Conservation (phyloP, 1,140 invertebrate genomes). For the Zaprionus capensis region DNA sequence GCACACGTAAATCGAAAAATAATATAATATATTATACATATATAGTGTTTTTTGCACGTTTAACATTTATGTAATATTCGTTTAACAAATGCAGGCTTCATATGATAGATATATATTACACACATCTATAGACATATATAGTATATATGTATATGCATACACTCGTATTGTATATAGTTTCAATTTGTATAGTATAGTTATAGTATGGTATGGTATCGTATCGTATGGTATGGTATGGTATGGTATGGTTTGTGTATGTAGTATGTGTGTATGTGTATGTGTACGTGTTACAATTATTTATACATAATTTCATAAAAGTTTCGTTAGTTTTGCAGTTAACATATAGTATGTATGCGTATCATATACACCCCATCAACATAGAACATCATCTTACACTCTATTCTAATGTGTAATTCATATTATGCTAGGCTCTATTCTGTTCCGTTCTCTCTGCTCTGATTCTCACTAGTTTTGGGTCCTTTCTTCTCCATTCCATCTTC, state of each 20-base stretch:
- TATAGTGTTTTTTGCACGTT: conserved; percentile 22
- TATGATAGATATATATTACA: conserved; percentile 39
- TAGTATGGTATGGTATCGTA: not conserved
- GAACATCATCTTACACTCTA: conserved; percentile 17
- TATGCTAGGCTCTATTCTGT: conserved; percentile 23
- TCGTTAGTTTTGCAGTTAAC: conserved; percentile 31
- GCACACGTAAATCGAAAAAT: conserved; percentile 33
- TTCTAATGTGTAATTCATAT: conserved; percentile 19
- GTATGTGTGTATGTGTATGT: conserved; percentile 9
- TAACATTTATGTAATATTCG: conserved; percentile 44
- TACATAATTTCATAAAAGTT: conserved; percentile 34
- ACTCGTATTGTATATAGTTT: conserved; percentile 6
- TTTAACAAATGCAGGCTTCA: conserved; percentile 58
- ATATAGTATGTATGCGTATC: conserved; percentile 11
- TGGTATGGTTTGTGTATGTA: not conserved
- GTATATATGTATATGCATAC: conserved; percentile 5
- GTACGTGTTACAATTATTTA: conserved; percentile 14
- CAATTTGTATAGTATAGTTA: conserved; percentile 8
- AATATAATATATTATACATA: conserved; percentile 10
- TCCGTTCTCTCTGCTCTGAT: conserved; percentile 29
- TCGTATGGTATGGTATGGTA: not conserved
- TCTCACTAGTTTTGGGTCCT: conserved; percentile 27
- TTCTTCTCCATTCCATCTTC: not conserved
- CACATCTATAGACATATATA: conserved; percentile 12
- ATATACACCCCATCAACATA: conserved; percentile 27